Conservation (phyloP, 2,797 vertebrate genomes). For the Onychomys torridus region DNA sequence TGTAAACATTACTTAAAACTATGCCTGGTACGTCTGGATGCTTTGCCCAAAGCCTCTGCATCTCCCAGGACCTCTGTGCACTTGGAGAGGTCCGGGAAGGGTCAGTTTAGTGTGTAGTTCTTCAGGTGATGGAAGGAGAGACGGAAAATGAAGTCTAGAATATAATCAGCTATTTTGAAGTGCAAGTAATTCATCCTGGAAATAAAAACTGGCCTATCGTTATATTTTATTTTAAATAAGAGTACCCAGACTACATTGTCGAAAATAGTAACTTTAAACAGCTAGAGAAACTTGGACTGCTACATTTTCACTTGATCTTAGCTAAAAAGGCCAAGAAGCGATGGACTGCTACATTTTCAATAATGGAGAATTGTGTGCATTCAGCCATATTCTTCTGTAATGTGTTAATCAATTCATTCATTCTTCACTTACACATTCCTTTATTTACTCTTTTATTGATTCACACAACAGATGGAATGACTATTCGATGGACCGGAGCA, state of each 20-base stretch:
- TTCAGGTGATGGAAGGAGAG: neutral
- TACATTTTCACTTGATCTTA: neutral
- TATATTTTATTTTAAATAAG: slow-evolving; percentile 19
- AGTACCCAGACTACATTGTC: neutral
- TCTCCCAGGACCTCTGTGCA: neutral
- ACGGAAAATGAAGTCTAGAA: slow-evolving; percentile 13
- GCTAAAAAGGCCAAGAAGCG: no score
- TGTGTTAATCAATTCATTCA: neutral
- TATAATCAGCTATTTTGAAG: neutral
- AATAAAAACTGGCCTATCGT: neutral
- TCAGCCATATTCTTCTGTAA: neutral
- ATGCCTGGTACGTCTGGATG: neutral
- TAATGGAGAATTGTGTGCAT: slow-evolving; percentile 4
- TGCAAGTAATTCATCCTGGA: neutral
- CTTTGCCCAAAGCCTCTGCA: neutral
- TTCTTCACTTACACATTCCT: neutral
- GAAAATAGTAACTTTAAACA: slow-evolving; percentile 52
- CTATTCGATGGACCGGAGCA: neutral
- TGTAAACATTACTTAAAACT: neutral
- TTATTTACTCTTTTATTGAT: slow-evolving; percentile 15
- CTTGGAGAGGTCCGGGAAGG: neutral
- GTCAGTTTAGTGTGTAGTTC: neutral
- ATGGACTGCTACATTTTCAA: neutral
- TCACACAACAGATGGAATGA: neutral
- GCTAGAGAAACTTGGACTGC: neutral